A percentile compares a stretch with the other conserved stretches of the same genome.
phyloP scores from a whole-genome alignment of 2,797 vertebrate genomes.

The Emydoidea blandingii region DNA sequence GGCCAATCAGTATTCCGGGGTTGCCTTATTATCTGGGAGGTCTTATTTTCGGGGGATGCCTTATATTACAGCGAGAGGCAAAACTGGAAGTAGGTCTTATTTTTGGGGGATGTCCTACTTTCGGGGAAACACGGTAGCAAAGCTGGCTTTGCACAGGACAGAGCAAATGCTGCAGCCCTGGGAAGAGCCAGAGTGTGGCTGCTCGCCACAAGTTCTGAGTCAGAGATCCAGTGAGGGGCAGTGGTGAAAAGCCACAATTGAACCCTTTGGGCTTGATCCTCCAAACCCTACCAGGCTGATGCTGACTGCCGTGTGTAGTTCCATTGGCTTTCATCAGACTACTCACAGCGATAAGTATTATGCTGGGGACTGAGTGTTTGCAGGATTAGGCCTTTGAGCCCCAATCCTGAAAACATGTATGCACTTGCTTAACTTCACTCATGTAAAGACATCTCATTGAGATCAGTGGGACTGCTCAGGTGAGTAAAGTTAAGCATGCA shows the following conservation, averaged over 20 bases:
- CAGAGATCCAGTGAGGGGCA: not conserved
- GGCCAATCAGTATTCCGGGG: too few relatives aligned
- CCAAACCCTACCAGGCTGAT: not conserved
- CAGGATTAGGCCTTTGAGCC: not conserved
- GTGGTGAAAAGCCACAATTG: not conserved
- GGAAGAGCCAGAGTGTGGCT: not conserved
- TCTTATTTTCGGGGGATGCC: too few relatives aligned
- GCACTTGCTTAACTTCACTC: not conserved
- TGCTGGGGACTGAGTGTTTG: not conserved
- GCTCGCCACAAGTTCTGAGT: not conserved
- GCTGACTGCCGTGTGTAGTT: not conserved
- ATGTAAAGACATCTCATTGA: slow-evolving; percentile 26
- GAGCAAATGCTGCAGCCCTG: not conserved
- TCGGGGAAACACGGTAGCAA: too few relatives aligned
- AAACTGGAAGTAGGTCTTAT: too few relatives aligned
- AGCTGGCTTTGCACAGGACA: not conserved
- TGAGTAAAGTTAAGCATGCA: slow-evolving; percentile 48
- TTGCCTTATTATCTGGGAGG: too few relatives aligned
- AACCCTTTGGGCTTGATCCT: not conserved
- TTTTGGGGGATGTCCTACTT: too few relatives aligned
- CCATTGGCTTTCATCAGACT: not conserved
- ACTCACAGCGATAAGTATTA: not conserved
- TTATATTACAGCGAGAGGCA: too few relatives aligned
- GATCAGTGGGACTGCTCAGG: slow-evolving; percentile 36
- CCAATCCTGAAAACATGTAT: not conserved